Conservation (phyloP, 2,888 invertebrate genomes). For the Leptopilina drosophilae region DNA sequence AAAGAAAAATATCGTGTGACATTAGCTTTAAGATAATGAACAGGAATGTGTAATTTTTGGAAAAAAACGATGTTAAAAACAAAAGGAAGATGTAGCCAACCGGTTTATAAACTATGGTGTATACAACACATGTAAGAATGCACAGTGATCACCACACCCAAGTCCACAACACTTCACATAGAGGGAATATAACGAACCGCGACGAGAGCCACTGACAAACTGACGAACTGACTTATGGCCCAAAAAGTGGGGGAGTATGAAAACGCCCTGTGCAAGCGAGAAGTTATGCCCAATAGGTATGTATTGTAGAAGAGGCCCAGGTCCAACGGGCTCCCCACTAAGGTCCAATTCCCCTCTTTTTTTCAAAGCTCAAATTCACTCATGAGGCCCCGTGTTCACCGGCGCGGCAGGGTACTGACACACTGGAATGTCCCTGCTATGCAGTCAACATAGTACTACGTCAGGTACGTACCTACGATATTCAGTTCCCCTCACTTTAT, state of each 20-base stretch:
- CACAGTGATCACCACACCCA: constrained; percentile 21
- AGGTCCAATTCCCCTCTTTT: constrained; percentile 10
- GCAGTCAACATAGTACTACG: constrained; percentile 34
- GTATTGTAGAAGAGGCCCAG: background rate
- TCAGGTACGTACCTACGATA: background rate
- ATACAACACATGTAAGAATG: constrained; percentile 8
- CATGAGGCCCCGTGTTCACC: constrained; percentile 28
- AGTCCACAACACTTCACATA: background rate
- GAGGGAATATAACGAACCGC: constrained; percentile 23
- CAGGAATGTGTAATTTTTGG: too few relatives aligned
- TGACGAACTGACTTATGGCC: constrained; percentile 26
- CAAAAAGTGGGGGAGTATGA: constrained; percentile 39
- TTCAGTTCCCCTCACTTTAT: background rate
- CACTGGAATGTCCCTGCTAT: constrained; percentile 53
- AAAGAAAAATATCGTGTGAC: too few relatives aligned
- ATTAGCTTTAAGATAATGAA: too few relatives aligned
- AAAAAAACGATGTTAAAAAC: too few relatives aligned
- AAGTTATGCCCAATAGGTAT: background rate
- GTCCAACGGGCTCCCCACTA: background rate
- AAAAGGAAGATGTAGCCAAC: too few relatives aligned
- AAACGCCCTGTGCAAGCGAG: constrained; percentile 6
- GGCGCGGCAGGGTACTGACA: constrained; percentile 45
- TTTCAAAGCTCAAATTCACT: background rate
- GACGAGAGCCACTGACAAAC: constrained; percentile 37
- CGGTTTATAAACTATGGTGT: too few relatives aligned